A percentile compares a stretch with the other conserved stretches of the same genome.
phyloP scores from a whole-genome alignment of 2,888 invertebrate species.

The Pterobdella sp. region DNA sequence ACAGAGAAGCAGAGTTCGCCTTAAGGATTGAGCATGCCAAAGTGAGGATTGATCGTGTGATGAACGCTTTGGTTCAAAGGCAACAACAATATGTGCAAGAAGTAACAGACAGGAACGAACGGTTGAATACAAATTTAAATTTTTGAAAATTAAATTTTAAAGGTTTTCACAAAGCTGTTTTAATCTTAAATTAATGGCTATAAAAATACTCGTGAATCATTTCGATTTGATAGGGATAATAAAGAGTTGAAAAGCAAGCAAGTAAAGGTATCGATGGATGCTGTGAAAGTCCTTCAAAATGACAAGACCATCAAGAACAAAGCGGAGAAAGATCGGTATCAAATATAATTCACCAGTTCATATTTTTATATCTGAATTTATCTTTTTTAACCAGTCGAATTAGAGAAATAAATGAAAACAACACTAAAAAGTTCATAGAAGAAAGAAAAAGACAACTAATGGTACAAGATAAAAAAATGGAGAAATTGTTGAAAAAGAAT shows the following conservation, averaged over 20 bases:
- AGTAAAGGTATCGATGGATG: slow-evolving; percentile 92
- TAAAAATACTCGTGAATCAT: too few species aligned
- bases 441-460: slow-evolving; percentile 59
- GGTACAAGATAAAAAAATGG: slow-evolving; percentile 46
- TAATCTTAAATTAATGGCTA: too few species aligned
- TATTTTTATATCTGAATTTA: neutral
- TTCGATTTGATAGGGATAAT: too few species aligned
- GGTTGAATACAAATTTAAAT: too few species aligned
- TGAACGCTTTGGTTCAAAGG: slow-evolving; percentile 78
- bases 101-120: slow-evolving; percentile 77
- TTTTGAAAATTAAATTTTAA: too few species aligned
- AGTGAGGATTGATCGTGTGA: slow-evolving; percentile 82
- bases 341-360: neutral
- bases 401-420: slow-evolving; percentile 82
- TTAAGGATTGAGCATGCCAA: slow-evolving; percentile 62
- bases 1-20: slow-evolving; percentile 70
- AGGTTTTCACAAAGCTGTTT: too few species aligned
- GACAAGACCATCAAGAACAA: slow-evolving; percentile 93
- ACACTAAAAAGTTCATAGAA: slow-evolving; percentile 93
- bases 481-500: slow-evolving; percentile 46
- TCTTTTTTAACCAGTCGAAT: slow-evolving; percentile 65
- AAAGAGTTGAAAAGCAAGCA: slow-evolving; percentile 90
- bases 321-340: slow-evolving; percentile 76
- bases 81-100: slow-evolving; percentile 72
- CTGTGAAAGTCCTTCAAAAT: slow-evolving; percentile 85